These are phyloP conservation scores for Cathartes aura DNA, from an alignment of 2,113 vertebrate species.

Conservation along the genomic window DNA sequence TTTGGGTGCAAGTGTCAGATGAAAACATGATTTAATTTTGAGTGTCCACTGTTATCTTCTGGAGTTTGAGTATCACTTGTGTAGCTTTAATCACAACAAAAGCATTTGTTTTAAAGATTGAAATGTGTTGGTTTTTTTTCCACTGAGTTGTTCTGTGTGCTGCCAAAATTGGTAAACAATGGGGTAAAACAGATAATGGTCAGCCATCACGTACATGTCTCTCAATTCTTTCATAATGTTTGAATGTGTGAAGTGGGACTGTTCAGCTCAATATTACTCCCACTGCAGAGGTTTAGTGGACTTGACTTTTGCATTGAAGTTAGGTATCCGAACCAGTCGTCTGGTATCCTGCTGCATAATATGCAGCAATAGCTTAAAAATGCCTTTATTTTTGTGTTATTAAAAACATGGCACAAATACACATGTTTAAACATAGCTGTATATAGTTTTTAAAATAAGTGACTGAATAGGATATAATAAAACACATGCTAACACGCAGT, in stretches of 20 bases:
- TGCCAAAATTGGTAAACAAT: not conserved
- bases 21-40: not conserved
- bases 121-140: not conserved
- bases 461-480: slow-evolving; percentile 41
- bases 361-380: slow-evolving; percentile 27
- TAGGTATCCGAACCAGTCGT: not conserved
- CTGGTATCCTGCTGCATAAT: slow-evolving; percentile 27
- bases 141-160: not conserved
- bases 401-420: slow-evolving; percentile 52
- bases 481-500: slow-evolving; percentile 49
- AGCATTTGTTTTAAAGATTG: not conserved
- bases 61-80: not conserved
- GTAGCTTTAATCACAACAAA: not conserved
- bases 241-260: slow-evolving; percentile 5
- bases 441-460: slow-evolving; percentile 67
- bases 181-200: not conserved
- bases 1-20: not conserved
- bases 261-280: not conserved
- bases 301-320: not conserved
- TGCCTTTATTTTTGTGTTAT: slow-evolving; percentile 63
- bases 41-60: not conserved
- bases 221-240: not conserved
- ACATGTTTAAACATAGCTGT: slow-evolving; percentile 69
- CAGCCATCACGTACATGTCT: not conserved
- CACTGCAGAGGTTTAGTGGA: not conserved